Conservation (phyloP, 2,888 invertebrate genomes). For the Sarcophaga carnaria region DNA sequence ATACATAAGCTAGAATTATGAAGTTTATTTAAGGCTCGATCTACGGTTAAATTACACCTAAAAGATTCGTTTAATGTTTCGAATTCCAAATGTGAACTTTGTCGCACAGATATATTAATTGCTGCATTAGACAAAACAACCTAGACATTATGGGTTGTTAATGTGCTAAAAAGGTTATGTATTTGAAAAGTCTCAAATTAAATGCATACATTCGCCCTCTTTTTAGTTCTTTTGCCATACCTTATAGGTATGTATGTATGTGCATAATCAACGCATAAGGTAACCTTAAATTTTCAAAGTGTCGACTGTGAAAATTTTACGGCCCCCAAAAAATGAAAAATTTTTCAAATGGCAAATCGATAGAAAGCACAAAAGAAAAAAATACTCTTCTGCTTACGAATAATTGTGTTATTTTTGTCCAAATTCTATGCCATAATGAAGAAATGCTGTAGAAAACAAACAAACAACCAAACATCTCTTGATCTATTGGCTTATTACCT, state of each 20-base stretch:
- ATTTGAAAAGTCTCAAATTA: neutral
- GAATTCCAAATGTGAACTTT: neutral
- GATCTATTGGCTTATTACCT: conserved; percentile 68
- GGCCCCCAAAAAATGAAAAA: neutral
- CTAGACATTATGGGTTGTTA: neutral
- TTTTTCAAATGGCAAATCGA: conserved; percentile 12
- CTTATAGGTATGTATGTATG: too few species aligned
- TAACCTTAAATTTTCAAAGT: conserved; percentile 17
- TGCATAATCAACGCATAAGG: conserved; percentile 6
- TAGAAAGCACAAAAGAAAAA: neutral
- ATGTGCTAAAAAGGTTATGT: neutral
- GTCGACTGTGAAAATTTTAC: neutral
- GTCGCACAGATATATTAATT: neutral
- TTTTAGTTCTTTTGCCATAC: too few species aligned
- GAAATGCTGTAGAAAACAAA: conserved; percentile 11
- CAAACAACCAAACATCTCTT: conserved; percentile 44
- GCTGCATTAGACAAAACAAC: too few species aligned
- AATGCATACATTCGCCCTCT: too few species aligned
- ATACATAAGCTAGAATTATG: too few species aligned
- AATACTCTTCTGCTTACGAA: neutral
- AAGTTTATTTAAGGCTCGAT: too few species aligned
- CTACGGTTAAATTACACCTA: neutral
- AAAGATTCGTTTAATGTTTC: neutral
- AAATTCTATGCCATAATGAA: conserved; percentile 19
- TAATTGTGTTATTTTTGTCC: neutral